phyloP scores from a whole-genome alignment of 2,797 vertebrate genomes.

The Sciurus vulgaris region DNA sequence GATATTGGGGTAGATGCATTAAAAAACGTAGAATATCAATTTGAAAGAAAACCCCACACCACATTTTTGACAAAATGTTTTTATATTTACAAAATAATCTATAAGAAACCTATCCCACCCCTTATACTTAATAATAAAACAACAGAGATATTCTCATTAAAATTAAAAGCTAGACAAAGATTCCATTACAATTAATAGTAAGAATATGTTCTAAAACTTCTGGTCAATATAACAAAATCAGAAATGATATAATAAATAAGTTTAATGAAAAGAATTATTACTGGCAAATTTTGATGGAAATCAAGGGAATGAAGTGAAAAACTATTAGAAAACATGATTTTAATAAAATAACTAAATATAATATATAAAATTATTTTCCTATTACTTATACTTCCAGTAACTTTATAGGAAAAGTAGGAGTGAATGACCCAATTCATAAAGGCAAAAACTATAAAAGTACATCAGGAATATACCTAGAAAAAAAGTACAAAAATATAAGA shows the following conservation, averaged over 20 bases:
- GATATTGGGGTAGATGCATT: background rate
- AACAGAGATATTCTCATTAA: too few species aligned
- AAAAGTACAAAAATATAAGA: too few species aligned
- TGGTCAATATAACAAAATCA: background rate
- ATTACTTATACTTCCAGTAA: background rate
- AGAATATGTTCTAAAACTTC: background rate
- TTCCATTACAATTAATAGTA: background rate
- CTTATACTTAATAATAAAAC: too few species aligned
- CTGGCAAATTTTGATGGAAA: background rate
- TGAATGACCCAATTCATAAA: constrained; percentile 18
- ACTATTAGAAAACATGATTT: background rate
- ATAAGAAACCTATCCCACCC: too few species aligned
- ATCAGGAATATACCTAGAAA: too few species aligned
- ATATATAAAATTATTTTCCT: background rate
- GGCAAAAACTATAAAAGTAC: background rate
- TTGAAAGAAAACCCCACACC: background rate
- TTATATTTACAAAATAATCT: too few species aligned
- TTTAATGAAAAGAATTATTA: background rate
- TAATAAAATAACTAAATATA: background rate
- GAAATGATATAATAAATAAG: background rate
- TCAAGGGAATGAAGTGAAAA: constrained; percentile 7
- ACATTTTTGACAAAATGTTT: background rate
- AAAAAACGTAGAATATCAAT: background rate
- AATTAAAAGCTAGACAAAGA: background rate
- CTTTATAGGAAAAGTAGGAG: background rate